Conservation (phyloP, 2,797 vertebrate genomes). For the Valencia hispanica region DNA sequence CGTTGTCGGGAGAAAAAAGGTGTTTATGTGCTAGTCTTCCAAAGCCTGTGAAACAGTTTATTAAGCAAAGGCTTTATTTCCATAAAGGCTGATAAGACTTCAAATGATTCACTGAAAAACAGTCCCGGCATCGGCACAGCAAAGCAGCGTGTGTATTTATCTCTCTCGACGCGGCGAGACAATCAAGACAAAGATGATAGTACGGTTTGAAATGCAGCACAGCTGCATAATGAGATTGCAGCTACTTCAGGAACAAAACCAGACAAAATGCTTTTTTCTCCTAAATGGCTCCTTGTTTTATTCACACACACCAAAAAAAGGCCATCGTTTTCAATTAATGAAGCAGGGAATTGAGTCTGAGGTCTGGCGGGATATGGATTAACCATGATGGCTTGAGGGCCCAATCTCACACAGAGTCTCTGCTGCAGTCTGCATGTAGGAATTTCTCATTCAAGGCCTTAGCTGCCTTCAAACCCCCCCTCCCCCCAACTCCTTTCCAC, state of each 20-base stretch:
- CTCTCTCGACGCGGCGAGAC: constrained; percentile 64
- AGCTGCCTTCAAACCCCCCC: constrained; percentile 11
- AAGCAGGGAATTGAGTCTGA: constrained; percentile 94
- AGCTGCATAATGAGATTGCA: constrained; percentile 73
- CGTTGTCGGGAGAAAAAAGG: constrained; percentile 71
- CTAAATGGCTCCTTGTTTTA: constrained; percentile 70
- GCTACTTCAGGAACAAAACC: constrained; percentile 74
- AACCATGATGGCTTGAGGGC: constrained; percentile 91
- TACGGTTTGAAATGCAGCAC: constrained; percentile 69
- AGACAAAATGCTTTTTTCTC: constrained; percentile 68
- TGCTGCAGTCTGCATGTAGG: constrained; percentile 64
- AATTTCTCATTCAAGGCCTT: constrained; percentile 88
- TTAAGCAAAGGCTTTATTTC: constrained; percentile 78
- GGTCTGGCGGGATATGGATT: constrained; percentile 94
- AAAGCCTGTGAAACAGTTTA: constrained; percentile 74
- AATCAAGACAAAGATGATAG: constrained; percentile 77
- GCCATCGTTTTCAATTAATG: constrained; percentile 98
- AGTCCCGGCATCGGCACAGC: constrained; percentile 61
- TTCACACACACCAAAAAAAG: constrained; percentile 68
- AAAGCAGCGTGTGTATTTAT: constrained; percentile 70
- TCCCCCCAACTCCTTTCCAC: background rate
- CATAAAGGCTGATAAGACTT: constrained; percentile 79
- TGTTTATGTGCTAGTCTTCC: constrained; percentile 74
- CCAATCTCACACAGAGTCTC: constrained; percentile 79
- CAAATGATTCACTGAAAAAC: constrained; percentile 75